A percentile compares a stretch with the other conserved stretches of the same genome.
Evolutionary conservation across 2,113 vertebrate species (phyloP).

Genomic region (Cisticola juncidis): DNA sequence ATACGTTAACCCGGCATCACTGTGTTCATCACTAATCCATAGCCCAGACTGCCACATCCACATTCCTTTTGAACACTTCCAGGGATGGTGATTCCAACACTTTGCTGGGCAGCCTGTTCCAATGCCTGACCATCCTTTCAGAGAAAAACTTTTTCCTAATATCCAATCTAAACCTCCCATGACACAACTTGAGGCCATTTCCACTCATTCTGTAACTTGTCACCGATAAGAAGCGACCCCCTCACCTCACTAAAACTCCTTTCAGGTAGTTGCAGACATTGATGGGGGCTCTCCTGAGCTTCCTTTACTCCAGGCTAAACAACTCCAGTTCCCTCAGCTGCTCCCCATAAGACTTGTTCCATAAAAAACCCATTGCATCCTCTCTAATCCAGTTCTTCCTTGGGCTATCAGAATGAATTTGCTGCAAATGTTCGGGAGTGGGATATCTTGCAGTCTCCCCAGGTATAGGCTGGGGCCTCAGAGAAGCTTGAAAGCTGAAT

Average conservation of each 20-base stretch:
- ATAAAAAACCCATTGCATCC: not conserved
- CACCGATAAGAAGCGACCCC: not conserved
- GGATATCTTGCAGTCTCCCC: not conserved
- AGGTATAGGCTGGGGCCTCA: no score
- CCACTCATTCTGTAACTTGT: not conserved
- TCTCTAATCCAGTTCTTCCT: not conserved
- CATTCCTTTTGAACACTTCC: not conserved
- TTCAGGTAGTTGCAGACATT: not conserved
- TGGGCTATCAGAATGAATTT: not conserved
- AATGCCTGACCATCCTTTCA: not conserved
- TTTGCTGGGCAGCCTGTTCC: not conserved
- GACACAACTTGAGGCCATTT: not conserved
- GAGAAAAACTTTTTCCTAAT: not conserved
- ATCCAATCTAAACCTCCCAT: not conserved
- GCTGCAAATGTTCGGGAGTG: not conserved
- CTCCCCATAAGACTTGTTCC: not conserved
- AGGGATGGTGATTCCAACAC: not conserved
- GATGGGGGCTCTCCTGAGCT: not conserved
- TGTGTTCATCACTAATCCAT: not conserved
- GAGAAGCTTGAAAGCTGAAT: not conserved
- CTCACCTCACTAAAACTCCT: not conserved
- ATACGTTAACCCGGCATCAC: not conserved
- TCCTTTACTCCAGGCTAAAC: not conserved
- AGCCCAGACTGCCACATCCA: not conserved
- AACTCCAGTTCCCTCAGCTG: not conserved